Evolutionary conservation across 2,797 vertebrate genomes (phyloP).

Genomic region (Echeneis naucrates): DNA sequence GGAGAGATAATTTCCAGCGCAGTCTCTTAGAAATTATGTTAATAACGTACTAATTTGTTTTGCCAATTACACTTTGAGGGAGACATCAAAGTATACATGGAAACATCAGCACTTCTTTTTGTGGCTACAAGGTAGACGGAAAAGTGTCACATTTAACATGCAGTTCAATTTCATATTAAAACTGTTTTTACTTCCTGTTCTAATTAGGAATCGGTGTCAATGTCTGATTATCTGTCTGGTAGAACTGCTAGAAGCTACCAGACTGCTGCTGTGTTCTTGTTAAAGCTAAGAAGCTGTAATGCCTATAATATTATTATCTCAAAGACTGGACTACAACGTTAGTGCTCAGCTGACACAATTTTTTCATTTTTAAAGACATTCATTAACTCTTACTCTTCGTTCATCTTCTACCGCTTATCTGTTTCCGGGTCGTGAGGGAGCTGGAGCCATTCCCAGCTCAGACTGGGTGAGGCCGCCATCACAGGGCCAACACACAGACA

Average conservation of each 20-base stretch:
- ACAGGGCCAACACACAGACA: too few species aligned
- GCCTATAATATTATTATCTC: not conserved
- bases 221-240: not conserved
- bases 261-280: not conserved
- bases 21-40: not conserved
- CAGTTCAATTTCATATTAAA: not conserved
- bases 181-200: not conserved
- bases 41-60: constrained; percentile 11
- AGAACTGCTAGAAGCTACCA: not conserved
- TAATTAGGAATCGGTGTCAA: not conserved
- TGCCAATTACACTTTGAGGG: not conserved
- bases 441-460: too few species aligned
- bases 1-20: constrained; percentile 3
- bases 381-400: not conserved
- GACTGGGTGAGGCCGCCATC: too few species aligned
- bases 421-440: too few species aligned
- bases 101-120: constrained; percentile 4
- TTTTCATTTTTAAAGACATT: not conserved
- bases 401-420: too few species aligned
- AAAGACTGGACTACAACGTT: not conserved
- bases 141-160: not conserved
- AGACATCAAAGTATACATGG: constrained; percentile 9
- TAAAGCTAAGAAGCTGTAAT: not conserved
- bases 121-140: not conserved
- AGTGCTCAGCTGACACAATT: not conserved